Conservation (phyloP, 2,888 invertebrate genomes). For the Gasteruption jaculator region DNA sequence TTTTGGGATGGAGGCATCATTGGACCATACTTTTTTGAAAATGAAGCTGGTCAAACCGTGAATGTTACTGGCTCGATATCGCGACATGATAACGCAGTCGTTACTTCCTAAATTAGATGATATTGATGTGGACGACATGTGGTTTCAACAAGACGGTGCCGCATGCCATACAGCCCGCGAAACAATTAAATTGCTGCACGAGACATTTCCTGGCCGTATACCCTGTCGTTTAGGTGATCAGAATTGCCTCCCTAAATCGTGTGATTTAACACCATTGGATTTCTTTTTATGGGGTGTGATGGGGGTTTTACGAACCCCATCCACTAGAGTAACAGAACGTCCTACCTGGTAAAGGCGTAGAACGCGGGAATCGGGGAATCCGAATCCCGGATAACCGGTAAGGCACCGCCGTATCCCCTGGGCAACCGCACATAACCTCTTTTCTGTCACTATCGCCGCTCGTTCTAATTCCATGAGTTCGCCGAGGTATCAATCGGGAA, state of each 20-base stretch:
- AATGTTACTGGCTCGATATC: constrained; percentile 31
- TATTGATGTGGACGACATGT: constrained; percentile 20
- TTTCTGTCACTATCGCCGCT: no score
- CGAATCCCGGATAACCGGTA: no score
- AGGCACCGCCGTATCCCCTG: no score
- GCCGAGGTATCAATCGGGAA: no score
- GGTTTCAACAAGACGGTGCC: constrained; percentile 14
- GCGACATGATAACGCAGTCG: constrained; percentile 28
- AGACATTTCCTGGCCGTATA: constrained; percentile 9
- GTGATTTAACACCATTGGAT: constrained; percentile 14
- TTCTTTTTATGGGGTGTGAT: constrained; percentile 14
- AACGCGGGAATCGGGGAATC: no score
- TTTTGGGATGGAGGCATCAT: constrained; percentile 42
- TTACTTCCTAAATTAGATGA: constrained; percentile 15
- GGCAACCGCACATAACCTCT: no score
- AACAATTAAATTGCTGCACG: constrained; percentile 11
- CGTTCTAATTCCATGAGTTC: no score
- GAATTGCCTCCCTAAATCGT: constrained; percentile 11
- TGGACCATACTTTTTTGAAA: constrained; percentile 39
- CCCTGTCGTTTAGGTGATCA: constrained; percentile 10
- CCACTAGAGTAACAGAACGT: no score
- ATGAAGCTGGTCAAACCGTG: constrained; percentile 24
- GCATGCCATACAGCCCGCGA: constrained; percentile 9
- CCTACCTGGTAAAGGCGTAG: no score
- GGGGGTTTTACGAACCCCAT: no score